Evolutionary conservation across 2,888 invertebrate species (phyloP).

Genomic region (Sphaerophoria taeniata): DNA sequence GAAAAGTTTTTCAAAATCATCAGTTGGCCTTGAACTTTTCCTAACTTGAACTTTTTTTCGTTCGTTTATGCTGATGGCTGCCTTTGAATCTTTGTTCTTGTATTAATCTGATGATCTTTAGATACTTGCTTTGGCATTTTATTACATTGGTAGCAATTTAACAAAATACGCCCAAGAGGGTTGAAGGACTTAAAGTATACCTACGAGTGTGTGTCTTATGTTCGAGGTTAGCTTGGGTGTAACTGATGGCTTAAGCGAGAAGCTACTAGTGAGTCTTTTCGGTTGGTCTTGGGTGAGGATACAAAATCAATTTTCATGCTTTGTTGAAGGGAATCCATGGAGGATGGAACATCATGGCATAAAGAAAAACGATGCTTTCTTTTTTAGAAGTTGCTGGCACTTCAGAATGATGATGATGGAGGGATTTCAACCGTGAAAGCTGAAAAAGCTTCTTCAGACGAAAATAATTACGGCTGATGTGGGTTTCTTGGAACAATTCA

Average conservation of each 20-base stretch:
- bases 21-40: neutral
- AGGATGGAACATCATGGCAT: slow-evolving; percentile 12
- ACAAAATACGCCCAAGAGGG: slow-evolving; percentile 45
- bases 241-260: no score
- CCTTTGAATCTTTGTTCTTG: slow-evolving; percentile 11
- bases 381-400: neutral
- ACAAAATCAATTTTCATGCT: slow-evolving; percentile 38
- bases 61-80: neutral
- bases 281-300: slow-evolving; percentile 5
- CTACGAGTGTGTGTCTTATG: no score
- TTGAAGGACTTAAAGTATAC: neutral
- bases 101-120: slow-evolving; percentile 37
- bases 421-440: neutral
- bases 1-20: neutral
- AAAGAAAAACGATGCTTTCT: slow-evolving; percentile 8
- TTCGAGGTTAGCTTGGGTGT: neutral
- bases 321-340: slow-evolving; percentile 5
- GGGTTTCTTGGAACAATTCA: slow-evolving; percentile 1
- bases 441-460: neutral
- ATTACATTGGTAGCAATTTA: slow-evolving; percentile 57
- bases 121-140: slow-evolving; percentile 37
- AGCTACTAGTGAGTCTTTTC: neutral
- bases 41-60: neutral
- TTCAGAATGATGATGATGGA: neutral
- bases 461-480: neutral